A percentile compares a stretch with the other conserved stretches of the same genome.
phyloP scores from a whole-genome alignment of 2,113 vertebrate species.

The Ia io region DNA sequence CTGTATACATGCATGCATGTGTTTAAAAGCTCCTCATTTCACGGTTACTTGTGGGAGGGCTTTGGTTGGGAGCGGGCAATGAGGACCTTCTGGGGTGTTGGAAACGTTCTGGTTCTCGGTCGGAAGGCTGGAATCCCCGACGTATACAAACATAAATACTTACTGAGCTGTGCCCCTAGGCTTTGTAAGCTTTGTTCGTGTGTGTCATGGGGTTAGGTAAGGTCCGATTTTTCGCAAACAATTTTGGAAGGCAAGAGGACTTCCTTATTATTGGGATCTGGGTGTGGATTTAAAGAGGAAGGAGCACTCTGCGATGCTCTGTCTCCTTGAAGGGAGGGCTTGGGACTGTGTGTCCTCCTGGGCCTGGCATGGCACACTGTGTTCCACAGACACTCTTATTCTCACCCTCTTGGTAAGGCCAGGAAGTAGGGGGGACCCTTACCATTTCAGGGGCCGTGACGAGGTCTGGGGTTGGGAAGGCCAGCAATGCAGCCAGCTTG shows the following conservation, averaged over 20 bases:
- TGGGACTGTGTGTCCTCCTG: too few relatives aligned
- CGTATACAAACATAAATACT: neutral
- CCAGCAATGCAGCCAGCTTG: neutral
- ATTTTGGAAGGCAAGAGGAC: neutral
- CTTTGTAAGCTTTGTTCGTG: fast-evolving
- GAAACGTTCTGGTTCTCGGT: neutral
- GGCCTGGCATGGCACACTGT: neutral
- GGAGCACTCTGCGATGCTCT: neutral
- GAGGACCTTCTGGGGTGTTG: neutral
- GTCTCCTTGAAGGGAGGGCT: neutral
- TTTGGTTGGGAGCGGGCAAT: neutral
- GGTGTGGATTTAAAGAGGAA: neutral
- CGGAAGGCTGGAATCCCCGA: neutral
- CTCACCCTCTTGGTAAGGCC: neutral
- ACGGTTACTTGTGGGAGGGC: neutral
- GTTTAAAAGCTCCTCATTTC: neutral
- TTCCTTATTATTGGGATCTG: neutral
- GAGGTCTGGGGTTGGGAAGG: neutral
- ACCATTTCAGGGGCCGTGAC: neutral
- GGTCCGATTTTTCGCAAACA: neutral
- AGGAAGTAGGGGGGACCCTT: neutral
- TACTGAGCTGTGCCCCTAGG: neutral
- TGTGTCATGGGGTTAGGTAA: neutral
- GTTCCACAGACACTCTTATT: fast-evolving
- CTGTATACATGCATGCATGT: neutral